These are phyloP conservation scores for Dasyornis broadbenti DNA, from an alignment of 2,113 vertebrate genomes.

Conservation along the genomic window DNA sequence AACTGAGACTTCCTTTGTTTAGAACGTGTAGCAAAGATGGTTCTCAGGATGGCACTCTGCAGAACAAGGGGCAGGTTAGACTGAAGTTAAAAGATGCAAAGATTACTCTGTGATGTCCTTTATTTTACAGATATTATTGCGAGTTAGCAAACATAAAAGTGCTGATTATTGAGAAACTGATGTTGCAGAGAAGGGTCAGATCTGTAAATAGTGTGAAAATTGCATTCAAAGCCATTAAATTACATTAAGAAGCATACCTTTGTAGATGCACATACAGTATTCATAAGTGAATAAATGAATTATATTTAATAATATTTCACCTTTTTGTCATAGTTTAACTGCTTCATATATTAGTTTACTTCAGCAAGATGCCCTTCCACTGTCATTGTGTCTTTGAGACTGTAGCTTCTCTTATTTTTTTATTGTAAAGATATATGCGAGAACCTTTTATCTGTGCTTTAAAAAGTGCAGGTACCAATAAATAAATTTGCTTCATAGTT, in stretches of 20 bases:
- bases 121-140: slow-evolving; percentile 41
- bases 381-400: neutral
- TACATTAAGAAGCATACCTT: slow-evolving; percentile 45
- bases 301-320: slow-evolving; percentile 56
- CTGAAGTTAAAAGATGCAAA: neutral
- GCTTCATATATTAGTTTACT: slow-evolving; percentile 2
- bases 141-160: slow-evolving; percentile 48
- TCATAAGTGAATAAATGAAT: slow-evolving; percentile 67
- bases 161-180: slow-evolving; percentile 49
- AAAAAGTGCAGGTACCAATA: slow-evolving; percentile 39
- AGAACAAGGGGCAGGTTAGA: neutral
- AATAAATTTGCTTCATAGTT: slow-evolving; percentile 38
- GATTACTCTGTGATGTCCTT: slow-evolving; percentile 6
- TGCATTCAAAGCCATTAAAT: slow-evolving; percentile 50
- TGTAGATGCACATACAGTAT: slow-evolving; percentile 58
- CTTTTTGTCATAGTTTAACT: slow-evolving; percentile 51
- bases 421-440: neutral
- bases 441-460: neutral
- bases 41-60: neutral
- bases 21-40: neutral
- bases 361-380: slow-evolving; percentile 20
- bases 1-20: slow-evolving; percentile 30
- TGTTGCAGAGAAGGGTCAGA: slow-evolving; percentile 33
- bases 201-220: slow-evolving; percentile 56
- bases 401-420: neutral